phyloP scores from a whole-genome alignment of 2,888 invertebrate genomes.

The Podabrus alpinus region DNA sequence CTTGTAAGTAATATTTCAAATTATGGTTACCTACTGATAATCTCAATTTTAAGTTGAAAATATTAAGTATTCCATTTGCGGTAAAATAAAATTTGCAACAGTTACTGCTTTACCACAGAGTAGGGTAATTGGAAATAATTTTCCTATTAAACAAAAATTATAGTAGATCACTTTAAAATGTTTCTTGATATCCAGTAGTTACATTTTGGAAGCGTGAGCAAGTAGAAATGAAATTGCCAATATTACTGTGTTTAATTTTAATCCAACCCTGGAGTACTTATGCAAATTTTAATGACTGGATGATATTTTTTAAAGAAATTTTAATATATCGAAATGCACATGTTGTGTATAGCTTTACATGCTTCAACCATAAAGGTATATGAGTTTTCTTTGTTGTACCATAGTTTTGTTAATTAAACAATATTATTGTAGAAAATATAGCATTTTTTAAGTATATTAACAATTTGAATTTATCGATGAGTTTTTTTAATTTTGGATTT shows the following conservation, averaged over 20 bases:
- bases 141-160: neutral
- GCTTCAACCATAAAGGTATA: neutral
- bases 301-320: neutral
- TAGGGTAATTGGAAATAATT: neutral
- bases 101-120: neutral
- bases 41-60: neutral
- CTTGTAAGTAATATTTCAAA: too few relatives aligned
- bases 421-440: neutral
- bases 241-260: neutral
- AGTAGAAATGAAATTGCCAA: neutral
- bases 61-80: neutral
- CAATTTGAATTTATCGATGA: neutral
- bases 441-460: neutral
- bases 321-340: neutral
- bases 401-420: too few relatives aligned
- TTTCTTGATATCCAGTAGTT: neutral
- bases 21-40: neutral
- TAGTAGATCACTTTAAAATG: neutral
- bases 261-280: neutral
- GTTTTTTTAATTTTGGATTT: neutral
- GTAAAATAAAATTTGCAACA: neutral
- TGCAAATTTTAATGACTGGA: neutral
- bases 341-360: neutral
- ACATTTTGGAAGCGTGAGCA: neutral
- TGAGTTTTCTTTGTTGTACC: too few relatives aligned